Conservation (phyloP, 2,888 invertebrate genomes). For the Ennomos erosarius region DNA sequence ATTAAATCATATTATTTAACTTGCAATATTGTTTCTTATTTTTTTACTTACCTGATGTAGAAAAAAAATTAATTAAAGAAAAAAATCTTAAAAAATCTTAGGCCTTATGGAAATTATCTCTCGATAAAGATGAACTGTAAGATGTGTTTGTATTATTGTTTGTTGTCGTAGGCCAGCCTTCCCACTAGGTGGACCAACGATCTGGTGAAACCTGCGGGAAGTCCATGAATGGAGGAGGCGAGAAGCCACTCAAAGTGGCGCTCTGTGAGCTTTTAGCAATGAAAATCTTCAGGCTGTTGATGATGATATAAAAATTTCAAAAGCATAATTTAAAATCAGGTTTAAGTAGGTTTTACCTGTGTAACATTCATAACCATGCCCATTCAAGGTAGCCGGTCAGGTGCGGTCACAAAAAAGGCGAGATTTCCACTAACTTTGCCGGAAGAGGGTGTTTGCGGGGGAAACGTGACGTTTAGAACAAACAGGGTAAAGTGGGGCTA, state of each 20-base stretch:
- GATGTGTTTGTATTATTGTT: too few species aligned
- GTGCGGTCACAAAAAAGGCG: constrained; percentile 67
- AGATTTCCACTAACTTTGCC: constrained; percentile 75
- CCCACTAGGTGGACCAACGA: too few species aligned
- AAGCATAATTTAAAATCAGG: constrained; percentile 21
- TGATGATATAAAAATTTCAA: constrained; percentile 36
- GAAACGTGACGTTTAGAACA: constrained; percentile 73
- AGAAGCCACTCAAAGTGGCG: too few species aligned
- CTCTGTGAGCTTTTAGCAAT: too few species aligned
- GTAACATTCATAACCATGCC: constrained; percentile 45
- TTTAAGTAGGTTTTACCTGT: constrained; percentile 18
- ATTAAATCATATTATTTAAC: constrained; percentile 86
- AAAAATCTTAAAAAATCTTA: too few species aligned
- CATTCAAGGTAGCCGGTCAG: constrained; percentile 60
- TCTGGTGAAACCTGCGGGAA: too few species aligned
- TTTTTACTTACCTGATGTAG: neutral
- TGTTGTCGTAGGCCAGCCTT: too few species aligned
- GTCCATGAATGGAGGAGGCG: too few species aligned
- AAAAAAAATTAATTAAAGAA: too few species aligned
- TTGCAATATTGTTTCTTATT: constrained; percentile 62
- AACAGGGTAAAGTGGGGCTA: constrained; percentile 77
- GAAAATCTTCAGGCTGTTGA: too few species aligned
- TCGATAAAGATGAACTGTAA: too few species aligned
- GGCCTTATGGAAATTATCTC: constrained; percentile 5
- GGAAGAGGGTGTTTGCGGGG: constrained; percentile 78